A percentile compares a stretch with the other conserved stretches of the same genome.
Evolutionary conservation across 2,888 invertebrate species (phyloP).

Genomic region (Drepana falcataria): DNA sequence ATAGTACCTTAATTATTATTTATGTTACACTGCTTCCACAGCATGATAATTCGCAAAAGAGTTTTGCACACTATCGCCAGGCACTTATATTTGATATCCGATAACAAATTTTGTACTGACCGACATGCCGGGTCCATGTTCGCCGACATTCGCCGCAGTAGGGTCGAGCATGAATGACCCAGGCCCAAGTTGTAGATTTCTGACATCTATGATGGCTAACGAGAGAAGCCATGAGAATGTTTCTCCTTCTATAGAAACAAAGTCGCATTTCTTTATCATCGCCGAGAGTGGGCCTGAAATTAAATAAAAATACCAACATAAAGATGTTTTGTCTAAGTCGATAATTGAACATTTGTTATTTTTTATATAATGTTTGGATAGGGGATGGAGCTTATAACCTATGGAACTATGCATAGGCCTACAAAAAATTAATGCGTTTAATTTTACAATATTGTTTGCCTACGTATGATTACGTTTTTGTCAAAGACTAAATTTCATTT

Average conservation of each 20-base stretch:
- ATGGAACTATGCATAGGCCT: too few relatives aligned
- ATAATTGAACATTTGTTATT: too few relatives aligned
- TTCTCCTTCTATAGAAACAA: slow-evolving; percentile 79
- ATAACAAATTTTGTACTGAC: slow-evolving; percentile 40
- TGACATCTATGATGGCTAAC: slow-evolving; percentile 79
- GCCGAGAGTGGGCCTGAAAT: slow-evolving; percentile 81
- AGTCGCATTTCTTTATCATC: slow-evolving; percentile 76
- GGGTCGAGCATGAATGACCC: slow-evolving; percentile 82
- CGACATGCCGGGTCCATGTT: slow-evolving; percentile 81
- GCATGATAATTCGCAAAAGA: slow-evolving; percentile 11
- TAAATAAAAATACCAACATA: slow-evolving; percentile 8
- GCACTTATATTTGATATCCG: not conserved
- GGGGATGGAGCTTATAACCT: too few relatives aligned
- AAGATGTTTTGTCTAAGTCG: slow-evolving; percentile 3
- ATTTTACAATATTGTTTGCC: not conserved
- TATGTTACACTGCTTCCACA: not conserved
- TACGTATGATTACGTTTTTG: not conserved
- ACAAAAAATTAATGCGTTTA: not conserved
- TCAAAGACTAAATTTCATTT: slow-evolving; percentile 16
- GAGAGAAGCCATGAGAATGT: slow-evolving; percentile 83
- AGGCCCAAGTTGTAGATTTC: slow-evolving; percentile 73
- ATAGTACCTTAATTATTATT: not conserved
- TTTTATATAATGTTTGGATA: too few relatives aligned
- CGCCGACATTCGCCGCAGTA: slow-evolving; percentile 78
- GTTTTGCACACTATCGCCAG: slow-evolving; percentile 11